Evolutionary conservation across 2,113 vertebrate species (phyloP).

Genomic region (Pleuronectes platessa): DNA sequence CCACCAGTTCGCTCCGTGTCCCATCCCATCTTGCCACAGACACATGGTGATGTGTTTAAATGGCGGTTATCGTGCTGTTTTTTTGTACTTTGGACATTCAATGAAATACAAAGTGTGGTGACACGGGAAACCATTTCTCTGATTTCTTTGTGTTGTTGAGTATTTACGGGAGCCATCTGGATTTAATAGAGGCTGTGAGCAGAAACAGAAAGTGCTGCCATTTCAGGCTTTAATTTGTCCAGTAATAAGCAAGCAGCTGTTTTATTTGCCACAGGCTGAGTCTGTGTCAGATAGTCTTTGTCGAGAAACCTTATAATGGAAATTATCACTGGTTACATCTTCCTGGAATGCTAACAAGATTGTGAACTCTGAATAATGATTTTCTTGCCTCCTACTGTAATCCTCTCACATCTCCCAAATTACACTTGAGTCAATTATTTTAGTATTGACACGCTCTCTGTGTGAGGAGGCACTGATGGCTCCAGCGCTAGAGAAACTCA

Average conservation of each 20-base stretch:
- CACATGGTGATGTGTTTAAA: too few species aligned
- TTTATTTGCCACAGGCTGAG: slow-evolving; percentile 35
- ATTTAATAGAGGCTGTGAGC: not conserved
- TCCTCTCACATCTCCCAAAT: slow-evolving; percentile 41
- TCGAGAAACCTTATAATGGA: slow-evolving; percentile 43
- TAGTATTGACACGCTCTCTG: slow-evolving; percentile 37
- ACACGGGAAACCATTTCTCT: slow-evolving; percentile 7
- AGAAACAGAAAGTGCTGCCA: slow-evolving; percentile 4
- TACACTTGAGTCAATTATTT: slow-evolving; percentile 45
- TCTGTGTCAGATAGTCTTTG: slow-evolving; percentile 38
- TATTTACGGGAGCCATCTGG: not conserved
- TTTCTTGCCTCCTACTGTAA: slow-evolving; percentile 47
- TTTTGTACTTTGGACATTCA: too few species aligned
- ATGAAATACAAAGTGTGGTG: not conserved
- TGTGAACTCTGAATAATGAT: slow-evolving; percentile 50
- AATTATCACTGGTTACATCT: slow-evolving; percentile 30
- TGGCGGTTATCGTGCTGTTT: too few species aligned
- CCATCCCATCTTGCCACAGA: slow-evolving; percentile 4
- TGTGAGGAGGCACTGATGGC: slow-evolving; percentile 34
- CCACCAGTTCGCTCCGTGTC: not conserved
- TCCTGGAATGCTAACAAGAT: slow-evolving; percentile 46
- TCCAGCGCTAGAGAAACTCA: slow-evolving; percentile 12
- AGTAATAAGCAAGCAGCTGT: slow-evolving; percentile 51
- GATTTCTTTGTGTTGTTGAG: slow-evolving; percentile 3
- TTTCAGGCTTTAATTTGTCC: slow-evolving; percentile 42